Conservation (phyloP, 2,888 invertebrate genomes). For the Metacarcinus magister region DNA sequence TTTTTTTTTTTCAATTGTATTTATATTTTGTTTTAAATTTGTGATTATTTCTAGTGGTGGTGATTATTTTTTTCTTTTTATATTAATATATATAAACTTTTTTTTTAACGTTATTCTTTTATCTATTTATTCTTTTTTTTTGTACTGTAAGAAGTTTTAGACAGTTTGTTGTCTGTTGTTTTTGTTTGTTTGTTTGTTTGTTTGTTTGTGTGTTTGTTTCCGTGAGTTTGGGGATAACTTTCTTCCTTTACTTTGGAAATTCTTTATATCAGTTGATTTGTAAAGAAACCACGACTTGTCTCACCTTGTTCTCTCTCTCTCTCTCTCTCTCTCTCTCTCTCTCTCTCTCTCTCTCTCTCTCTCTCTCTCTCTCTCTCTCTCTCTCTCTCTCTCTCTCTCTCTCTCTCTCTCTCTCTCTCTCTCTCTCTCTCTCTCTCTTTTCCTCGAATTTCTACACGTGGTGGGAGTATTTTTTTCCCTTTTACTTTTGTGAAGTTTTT, state of each 20-base stretch:
- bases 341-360: background rate
- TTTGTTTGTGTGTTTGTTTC: background rate
- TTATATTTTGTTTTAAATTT: too few relatives aligned
- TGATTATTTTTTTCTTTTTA: too few relatives aligned
- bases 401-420: background rate
- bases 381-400: background rate
- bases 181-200: background rate
- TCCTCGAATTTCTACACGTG: background rate
- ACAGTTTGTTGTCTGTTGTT: background rate
- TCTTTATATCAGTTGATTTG: too few relatives aligned
- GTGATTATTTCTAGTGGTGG: too few relatives aligned
- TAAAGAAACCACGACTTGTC: background rate
- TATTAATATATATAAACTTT: too few relatives aligned
- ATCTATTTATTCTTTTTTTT: background rate
- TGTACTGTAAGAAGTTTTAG: too few relatives aligned
- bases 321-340: background rate
- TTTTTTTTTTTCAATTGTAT: too few relatives aligned
- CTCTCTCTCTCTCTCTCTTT: background rate
- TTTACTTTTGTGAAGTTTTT: background rate
- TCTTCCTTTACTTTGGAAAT: too few relatives aligned
- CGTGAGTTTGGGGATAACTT: too few relatives aligned
- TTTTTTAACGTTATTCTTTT: background rate
- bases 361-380: background rate
- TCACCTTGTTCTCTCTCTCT: background rate
- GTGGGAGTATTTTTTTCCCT: background rate